Evolutionary conservation across 2,888 invertebrate genomes (phyloP), one percentile per base, ranked within the genome.

Genomic region (Nephrotoma flavescens): DNA sequence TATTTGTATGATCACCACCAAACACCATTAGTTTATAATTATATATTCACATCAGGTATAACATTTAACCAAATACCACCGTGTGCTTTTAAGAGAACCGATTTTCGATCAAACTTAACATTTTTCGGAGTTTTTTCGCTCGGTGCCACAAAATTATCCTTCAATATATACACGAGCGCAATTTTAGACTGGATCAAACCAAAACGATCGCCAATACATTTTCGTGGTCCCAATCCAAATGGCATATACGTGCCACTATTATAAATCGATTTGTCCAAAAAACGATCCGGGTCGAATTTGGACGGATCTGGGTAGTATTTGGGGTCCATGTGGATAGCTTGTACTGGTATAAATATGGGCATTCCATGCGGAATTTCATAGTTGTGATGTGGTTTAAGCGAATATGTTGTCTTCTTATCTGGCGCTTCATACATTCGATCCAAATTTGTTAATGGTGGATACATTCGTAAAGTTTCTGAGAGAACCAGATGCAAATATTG

Each of bases 401-500:
- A 89, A 57, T 57, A 57, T 57, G n/a, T 57, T 6, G 87, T 87
- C 0, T 88, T 86, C 2, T 89, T 88, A 0, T 87, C 89, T 0
- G 88, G 41, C 6, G 86, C 87, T 5, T 90, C 90, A 86, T 91
- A 92, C 47, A 89, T 89, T 12, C 92, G 89, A 88, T 92, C 92
- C 42, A 92, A 87, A 87, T 91, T 90, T 2, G 92, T 91, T 5
- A 91, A 84, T 0, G 91, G 89, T 0, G 92, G 92, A 89, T 92
- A 92, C 86, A 92, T 88, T 1, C 92, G 89, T 47, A 92, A 87
- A 11, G 90, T 89, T 88, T 92, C 92, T 88, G 88, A 19, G 90
- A 88, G 19, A 89, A 91, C 92, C 89, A 91, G 92, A 87, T 92
- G 91, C 88, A 93, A 89, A 88, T 92, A 93, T 47, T 90, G 89